Percentiles rank a stretch among this genome's conserved stretches.
Conservation (phyloP, 1,140 invertebrate species). For the Globodera rostochiensis region DNA sequence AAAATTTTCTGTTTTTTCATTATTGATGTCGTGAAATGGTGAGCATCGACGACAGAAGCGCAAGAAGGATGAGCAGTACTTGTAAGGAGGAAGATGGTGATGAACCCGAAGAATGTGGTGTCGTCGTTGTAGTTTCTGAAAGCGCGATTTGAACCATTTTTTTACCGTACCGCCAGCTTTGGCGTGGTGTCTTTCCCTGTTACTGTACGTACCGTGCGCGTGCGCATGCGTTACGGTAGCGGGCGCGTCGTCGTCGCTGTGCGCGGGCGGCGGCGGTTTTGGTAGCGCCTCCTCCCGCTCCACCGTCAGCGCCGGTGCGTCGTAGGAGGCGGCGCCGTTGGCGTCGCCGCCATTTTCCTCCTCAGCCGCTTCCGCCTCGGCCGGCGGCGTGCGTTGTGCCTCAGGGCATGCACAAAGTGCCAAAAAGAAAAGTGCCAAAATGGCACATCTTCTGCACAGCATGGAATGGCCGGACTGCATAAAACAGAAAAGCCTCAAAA, state of each 20-base stretch:
- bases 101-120: too few species aligned
- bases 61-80: too few species aligned
- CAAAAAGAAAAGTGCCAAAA: not conserved
- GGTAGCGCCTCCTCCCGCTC: conserved; percentile 23
- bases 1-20: too few species aligned
- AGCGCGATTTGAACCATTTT: too few species aligned
- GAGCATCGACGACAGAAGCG: too few species aligned
- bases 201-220: not conserved
- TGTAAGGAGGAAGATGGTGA: too few species aligned
- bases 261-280: not conserved
- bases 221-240: not conserved
- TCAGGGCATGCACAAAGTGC: not conserved
- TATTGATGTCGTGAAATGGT: too few species aligned
- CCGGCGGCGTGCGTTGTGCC: not conserved
- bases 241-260: not conserved
- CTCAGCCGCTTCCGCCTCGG: not conserved
- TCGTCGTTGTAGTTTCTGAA: too few species aligned
- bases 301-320: conserved; percentile 19
- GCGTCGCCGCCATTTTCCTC: not conserved
- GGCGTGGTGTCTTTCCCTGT: not conserved
- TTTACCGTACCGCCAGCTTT: too few species aligned
- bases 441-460: too few species aligned
- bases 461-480: too few species aligned
- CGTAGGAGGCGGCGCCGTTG: conserved; percentile 4
- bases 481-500: too few species aligned